Conservation (phyloP, 2,888 invertebrate genomes). For the Amitus sp. region DNA sequence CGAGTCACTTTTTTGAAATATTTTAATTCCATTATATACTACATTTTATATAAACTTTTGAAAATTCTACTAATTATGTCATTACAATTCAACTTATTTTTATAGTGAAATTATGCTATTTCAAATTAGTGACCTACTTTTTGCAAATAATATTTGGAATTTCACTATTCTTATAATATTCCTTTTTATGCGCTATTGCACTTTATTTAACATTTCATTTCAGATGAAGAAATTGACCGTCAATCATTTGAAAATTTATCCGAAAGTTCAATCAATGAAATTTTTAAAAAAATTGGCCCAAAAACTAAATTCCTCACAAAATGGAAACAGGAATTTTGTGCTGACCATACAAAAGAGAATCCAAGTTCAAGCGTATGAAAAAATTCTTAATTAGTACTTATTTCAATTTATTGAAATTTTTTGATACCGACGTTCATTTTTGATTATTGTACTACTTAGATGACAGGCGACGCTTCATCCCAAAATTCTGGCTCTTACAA, state of each 20-base stretch:
- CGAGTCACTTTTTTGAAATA: background rate
- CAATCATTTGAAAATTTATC: background rate
- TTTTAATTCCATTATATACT: background rate
- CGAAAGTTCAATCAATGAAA: background rate
- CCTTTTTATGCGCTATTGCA: background rate
- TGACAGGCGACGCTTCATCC: background rate
- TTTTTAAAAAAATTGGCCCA: slow-evolving; percentile 1
- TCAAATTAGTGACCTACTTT: background rate
- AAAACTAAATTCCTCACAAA: slow-evolving; percentile 1
- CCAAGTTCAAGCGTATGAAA: background rate
- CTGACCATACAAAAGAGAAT: background rate
- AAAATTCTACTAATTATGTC: background rate
- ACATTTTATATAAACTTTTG: background rate
- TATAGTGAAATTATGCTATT: background rate
- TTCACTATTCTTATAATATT: background rate
- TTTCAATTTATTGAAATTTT: background rate
- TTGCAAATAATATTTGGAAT: background rate
- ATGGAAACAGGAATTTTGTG: background rate
- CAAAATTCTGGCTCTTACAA: background rate
- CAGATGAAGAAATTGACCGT: background rate
- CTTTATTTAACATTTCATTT: background rate
- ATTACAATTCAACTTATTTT: background rate
- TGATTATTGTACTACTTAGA: background rate
- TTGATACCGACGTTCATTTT: background rate
- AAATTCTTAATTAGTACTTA: background rate